phyloP scores from a whole-genome alignment of 1,140 invertebrate genomes.

The Drosophila lacertosa region DNA sequence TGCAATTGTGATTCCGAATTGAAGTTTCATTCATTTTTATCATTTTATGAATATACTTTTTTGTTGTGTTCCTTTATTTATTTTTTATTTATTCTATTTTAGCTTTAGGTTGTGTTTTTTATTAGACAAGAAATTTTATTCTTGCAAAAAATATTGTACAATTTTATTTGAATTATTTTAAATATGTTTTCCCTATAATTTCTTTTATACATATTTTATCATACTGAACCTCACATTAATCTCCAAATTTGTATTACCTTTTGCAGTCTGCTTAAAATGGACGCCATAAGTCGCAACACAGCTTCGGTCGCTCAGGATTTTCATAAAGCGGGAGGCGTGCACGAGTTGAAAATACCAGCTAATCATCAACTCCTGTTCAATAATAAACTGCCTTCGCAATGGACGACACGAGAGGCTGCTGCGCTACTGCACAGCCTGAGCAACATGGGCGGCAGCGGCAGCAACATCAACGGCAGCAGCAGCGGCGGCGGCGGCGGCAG shows the following conservation, averaged over 20 bases:
- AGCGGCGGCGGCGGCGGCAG: constrained; percentile 32
- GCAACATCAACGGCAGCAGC: constrained; percentile 32
- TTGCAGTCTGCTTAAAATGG: constrained; percentile 83
- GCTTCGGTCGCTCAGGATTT: constrained; percentile 84
- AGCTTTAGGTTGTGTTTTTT: too few species aligned
- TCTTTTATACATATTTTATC: neutral
- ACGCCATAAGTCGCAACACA: constrained; percentile 84
- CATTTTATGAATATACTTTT: too few species aligned
- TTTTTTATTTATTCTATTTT: too few species aligned
- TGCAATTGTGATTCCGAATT: too few species aligned
- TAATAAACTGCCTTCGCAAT: constrained; percentile 84
- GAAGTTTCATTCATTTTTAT: too few species aligned
- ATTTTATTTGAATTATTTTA: too few species aligned
- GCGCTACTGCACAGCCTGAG: constrained; percentile 78
- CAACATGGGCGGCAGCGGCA: constrained; percentile 61
- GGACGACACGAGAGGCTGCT: constrained; percentile 83
- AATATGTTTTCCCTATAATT: too few species aligned
- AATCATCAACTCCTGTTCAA: constrained; percentile 84
- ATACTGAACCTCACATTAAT: constrained; percentile 6
- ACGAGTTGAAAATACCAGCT: constrained; percentile 84
- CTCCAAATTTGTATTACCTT: neutral
- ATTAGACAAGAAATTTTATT: too few species aligned
- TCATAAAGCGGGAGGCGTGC: constrained; percentile 85
- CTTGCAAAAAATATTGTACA: too few species aligned
- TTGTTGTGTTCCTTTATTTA: too few species aligned